Conservation (phyloP, 2,888 invertebrate genomes). For the Lydus trimaculatus region DNA sequence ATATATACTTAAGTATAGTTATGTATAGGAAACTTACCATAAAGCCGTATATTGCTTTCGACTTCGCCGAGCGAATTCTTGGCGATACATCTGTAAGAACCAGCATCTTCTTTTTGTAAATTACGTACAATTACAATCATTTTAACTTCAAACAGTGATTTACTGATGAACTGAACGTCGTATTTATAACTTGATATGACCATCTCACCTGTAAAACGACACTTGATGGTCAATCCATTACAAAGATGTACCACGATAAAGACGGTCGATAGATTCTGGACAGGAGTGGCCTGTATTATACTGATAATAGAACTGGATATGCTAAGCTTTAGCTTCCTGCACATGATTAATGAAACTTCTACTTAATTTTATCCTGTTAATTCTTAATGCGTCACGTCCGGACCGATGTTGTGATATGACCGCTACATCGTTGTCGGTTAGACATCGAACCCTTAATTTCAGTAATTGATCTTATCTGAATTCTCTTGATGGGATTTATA, state of each 20-base stretch:
- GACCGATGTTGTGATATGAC: slow-evolving; percentile 46
- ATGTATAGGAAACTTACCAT: slow-evolving; percentile 70
- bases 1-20: no score
- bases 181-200: slow-evolving; percentile 82
- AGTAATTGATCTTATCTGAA: slow-evolving; percentile 51
- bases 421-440: slow-evolving; percentile 32
- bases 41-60: slow-evolving; percentile 85
- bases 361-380: slow-evolving; percentile 58
- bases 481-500: slow-evolving; percentile 52
- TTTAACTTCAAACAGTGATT: slow-evolving; percentile 80
- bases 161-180: slow-evolving; percentile 74
- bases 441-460: slow-evolving; percentile 44
- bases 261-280: slow-evolving; percentile 45
- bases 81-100: slow-evolving; percentile 85
- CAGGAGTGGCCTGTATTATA: slow-evolving; percentile 53
- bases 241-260: slow-evolving; percentile 39
- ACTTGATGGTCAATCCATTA: slow-evolving; percentile 40
- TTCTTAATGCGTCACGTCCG: slow-evolving; percentile 58
- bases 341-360: slow-evolving; percentile 58
- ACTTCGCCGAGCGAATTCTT: slow-evolving; percentile 89
- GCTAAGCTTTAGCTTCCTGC: slow-evolving; percentile 50
- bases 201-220: slow-evolving; percentile 74
- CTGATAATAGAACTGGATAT: slow-evolving; percentile 51
- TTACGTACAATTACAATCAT: slow-evolving; percentile 82
- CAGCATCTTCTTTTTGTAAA: slow-evolving; percentile 77